Evolutionary conservation across 2,113 vertebrate genomes (phyloP), one percentile per base, ranked within the genome.

Genomic region (Lonchura striata): DNA sequence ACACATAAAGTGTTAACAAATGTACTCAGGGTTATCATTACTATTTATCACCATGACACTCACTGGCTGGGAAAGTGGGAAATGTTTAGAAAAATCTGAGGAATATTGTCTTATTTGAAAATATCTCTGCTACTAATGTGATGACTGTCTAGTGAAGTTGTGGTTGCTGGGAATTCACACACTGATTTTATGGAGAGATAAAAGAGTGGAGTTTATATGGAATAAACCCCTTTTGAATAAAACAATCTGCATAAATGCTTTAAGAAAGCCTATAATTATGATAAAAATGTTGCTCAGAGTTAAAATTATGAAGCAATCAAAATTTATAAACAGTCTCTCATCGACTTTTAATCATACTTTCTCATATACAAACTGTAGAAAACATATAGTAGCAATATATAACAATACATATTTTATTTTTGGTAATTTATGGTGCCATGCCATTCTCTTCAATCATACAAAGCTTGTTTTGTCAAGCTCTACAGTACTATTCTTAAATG

Each of bases 281-380:
- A 98, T 98, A 98, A 98, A 98, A 98, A 98, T 98, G 98, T 98
- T 98, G 98, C 98, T 98, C 97, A 98, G 98, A 98, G 98, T 98
- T 98, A 98, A 98, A 98, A 98, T 98, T 98, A 98, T 98, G 98
- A 98, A 98, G 98, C 98, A 98, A 98, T 98, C 98, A 98, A 98
- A 98, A 98, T 98, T 98, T 98, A 98, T 98, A 98, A 98, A 98
- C 97, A 98, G 97, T 97, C 97, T 98, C 97, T 98, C 98, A 98
- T 98, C 96, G 97, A 98, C 98, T 98, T 98, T 98, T 98, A 98
- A 98, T 98, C 98, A 98, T 91, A 98, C 98, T 98, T 98, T 97
- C 97, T 98, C 95, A 98, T 97, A 97, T 98, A 98, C 95, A 97
- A 97, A 98, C 97, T 98, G 94, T 97, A 97, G 97, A 98, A 97